Conservation (phyloP, 2,888 invertebrate genomes). For the Smittia sp. region DNA sequence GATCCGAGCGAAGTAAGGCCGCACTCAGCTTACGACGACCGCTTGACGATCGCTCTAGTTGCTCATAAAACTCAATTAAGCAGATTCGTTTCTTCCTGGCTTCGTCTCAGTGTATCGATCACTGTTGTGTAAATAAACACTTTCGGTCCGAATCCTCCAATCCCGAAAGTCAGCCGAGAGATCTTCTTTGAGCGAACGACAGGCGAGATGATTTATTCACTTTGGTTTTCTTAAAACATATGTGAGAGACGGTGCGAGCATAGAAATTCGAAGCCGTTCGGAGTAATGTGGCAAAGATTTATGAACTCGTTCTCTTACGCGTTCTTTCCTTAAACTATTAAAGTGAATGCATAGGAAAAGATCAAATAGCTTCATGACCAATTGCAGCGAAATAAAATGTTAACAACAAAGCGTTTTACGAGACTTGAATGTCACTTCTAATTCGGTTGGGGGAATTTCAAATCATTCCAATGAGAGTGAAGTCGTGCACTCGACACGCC, state of each 20-base stretch:
- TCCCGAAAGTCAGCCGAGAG: not conserved
- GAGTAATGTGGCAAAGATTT: slow-evolving; percentile 34
- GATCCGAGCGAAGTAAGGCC: not conserved
- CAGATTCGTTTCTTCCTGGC: slow-evolving; percentile 17
- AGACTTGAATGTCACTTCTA: too few species aligned
- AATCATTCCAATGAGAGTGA: not conserved
- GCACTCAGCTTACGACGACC: not conserved
- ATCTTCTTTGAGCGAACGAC: not conserved
- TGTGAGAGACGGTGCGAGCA: slow-evolving; percentile 27
- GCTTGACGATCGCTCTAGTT: not conserved
- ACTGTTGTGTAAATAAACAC: slow-evolving; percentile 41
- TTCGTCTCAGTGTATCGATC: slow-evolving; percentile 20
- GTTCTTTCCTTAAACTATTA: slow-evolving; percentile 15
- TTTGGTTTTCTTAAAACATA: slow-evolving; percentile 29
- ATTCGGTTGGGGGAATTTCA: too few species aligned
- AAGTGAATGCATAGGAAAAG: not conserved
- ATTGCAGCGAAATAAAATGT: too few species aligned
- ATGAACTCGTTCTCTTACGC: not conserved
- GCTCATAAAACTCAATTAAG: slow-evolving; percentile 36
- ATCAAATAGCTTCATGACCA: slow-evolving; percentile 5
- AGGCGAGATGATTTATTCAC: slow-evolving; percentile 25
- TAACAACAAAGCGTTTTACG: too few species aligned
- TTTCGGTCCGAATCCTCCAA: not conserved
- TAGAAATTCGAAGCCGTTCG: slow-evolving; percentile 29
- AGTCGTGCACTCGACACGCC: not conserved